phyloP scores from a whole-genome alignment of 2,113 vertebrate species.

The Pseudorectes ferrugineus region DNA sequence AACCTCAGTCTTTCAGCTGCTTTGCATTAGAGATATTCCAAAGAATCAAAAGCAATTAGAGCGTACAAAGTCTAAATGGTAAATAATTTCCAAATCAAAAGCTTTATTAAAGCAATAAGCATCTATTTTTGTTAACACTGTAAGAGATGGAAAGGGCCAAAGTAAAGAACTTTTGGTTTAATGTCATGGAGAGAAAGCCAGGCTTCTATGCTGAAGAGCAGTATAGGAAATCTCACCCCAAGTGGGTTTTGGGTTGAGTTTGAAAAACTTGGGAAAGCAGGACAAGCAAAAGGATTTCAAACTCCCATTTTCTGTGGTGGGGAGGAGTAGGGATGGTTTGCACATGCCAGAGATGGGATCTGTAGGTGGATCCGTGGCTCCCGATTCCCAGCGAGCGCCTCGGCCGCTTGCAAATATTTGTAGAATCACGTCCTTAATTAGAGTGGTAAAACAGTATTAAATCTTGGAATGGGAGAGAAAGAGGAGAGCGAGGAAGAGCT shows the following conservation, averaged over 20 bases:
- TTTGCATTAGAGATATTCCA: slow-evolving; percentile 43
- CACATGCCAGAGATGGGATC: not conserved
- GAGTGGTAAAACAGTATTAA: not conserved
- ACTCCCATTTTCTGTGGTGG: fast-evolving
- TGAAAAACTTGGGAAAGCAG: not conserved
- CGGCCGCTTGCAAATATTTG: not conserved
- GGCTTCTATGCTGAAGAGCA: not conserved
- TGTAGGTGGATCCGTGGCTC: not conserved
- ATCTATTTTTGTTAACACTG: slow-evolving; percentile 2
- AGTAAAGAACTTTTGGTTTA: not conserved
- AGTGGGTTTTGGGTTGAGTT: not conserved
- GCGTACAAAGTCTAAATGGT: not conserved
- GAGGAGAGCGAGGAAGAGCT: not conserved
- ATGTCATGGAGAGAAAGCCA: not conserved
- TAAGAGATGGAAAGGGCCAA: not conserved
- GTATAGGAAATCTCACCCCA: not conserved
- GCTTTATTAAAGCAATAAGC: slow-evolving; percentile 24
- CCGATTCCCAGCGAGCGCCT: not conserved
- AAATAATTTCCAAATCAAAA: slow-evolving; percentile 60
- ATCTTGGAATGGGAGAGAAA: not conserved
- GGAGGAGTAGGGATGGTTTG: not conserved
- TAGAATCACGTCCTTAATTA: not conserved
- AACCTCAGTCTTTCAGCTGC: slow-evolving; percentile 31
- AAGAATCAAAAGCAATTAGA: slow-evolving; percentile 60
- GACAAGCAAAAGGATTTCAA: not conserved